Percentiles rank a stretch among this genome's conserved stretches.
phyloP scores from a whole-genome alignment of 2,113 vertebrate genomes.

The Recurvirostra avosetta region DNA sequence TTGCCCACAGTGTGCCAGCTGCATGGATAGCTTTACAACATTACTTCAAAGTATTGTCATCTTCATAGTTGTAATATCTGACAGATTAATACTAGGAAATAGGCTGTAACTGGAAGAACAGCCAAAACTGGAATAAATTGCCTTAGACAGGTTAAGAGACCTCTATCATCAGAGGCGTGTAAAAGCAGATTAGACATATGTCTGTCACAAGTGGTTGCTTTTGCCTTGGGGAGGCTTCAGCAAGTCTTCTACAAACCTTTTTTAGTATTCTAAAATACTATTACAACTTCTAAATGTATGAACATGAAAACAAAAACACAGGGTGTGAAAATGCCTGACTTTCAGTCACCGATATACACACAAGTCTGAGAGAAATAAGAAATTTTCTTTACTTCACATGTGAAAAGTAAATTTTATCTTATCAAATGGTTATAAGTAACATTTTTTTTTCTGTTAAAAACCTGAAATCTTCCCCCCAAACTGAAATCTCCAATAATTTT shows the following conservation, averaged over 20 bases:
- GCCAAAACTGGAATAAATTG: neutral
- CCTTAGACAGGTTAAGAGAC: neutral
- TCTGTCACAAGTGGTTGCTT: neutral
- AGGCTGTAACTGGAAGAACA: neutral
- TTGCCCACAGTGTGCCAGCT: neutral
- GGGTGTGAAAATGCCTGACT: neutral
- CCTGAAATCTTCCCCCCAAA: neutral
- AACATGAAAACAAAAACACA: neutral
- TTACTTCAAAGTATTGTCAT: neutral
- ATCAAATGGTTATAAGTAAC: neutral
- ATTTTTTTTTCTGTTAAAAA: neutral
- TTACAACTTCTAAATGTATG: neutral
- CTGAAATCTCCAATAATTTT: neutral
- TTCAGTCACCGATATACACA: neutral
- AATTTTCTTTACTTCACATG: neutral
- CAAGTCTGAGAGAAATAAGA: neutral
- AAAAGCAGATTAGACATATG: neutral
- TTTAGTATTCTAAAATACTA: neutral
- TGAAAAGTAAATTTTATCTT: neutral
- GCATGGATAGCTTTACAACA: neutral
- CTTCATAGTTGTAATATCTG: neutral
- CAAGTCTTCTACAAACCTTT: neutral
- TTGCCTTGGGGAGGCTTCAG: neutral
- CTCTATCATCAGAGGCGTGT: neutral
- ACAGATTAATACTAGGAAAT: neutral